Conservation (phyloP, 2,113 vertebrate genomes). For the Actinemys pallida region DNA sequence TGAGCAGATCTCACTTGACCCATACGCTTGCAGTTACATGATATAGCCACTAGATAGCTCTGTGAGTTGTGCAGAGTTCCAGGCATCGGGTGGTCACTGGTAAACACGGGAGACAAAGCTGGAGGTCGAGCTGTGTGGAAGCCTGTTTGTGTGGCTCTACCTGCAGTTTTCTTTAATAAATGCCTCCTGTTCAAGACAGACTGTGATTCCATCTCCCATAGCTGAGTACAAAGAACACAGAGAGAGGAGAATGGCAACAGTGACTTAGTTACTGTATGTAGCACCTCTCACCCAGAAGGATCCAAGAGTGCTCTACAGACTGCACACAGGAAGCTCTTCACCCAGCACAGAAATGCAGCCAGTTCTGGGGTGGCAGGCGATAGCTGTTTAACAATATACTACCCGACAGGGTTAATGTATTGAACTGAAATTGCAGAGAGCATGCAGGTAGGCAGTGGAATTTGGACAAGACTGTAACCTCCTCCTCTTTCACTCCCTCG, state of each 20-base stretch:
- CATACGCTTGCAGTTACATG: background rate
- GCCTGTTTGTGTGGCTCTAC: too few species aligned
- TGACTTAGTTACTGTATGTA: background rate
- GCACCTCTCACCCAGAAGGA: too few species aligned
- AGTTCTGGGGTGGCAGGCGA: background rate
- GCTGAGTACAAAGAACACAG: background rate
- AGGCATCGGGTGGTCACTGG: background rate
- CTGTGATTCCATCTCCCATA: background rate
- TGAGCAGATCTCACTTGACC: background rate
- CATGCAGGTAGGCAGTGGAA: background rate
- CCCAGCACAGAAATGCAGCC: background rate
- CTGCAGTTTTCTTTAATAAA: background rate
- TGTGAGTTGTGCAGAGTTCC: background rate
- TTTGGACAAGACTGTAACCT: background rate
- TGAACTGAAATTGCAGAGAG: background rate
- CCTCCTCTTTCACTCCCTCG: background rate
- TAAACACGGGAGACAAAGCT: background rate
- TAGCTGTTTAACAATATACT: background rate
- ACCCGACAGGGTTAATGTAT: background rate
- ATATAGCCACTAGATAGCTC: background rate
- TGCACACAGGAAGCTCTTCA: background rate
- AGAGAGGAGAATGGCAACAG: background rate
- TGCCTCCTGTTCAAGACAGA: background rate
- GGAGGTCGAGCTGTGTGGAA: background rate
- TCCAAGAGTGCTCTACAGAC: background rate